Evolutionary conservation across 2,797 vertebrate genomes (phyloP).

Genomic region (Chaetophractus vellerosus): DNA sequence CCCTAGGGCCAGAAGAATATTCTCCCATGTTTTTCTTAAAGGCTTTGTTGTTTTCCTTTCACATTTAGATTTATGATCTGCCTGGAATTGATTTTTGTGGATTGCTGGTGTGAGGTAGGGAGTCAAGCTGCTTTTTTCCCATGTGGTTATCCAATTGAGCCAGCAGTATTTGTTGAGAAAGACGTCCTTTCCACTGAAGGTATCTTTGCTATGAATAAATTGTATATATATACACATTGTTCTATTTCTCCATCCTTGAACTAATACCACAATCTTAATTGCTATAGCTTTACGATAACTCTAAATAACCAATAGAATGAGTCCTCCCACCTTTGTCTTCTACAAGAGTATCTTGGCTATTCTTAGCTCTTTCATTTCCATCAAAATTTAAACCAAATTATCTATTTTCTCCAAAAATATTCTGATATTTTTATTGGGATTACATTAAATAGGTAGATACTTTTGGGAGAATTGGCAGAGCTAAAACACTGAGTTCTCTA

Average conservation of each 20-base stretch:
- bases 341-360: neutral
- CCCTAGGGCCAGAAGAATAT: neutral
- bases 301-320: neutral
- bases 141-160: neutral
- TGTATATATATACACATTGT: rapidly evolving
- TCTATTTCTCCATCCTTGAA: no score
- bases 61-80: neutral
- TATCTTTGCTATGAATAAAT: neutral
- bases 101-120: neutral
- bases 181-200: rapidly evolving
- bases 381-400: slow-evolving; percentile 36
- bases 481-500: neutral
- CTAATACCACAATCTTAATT: rapidly evolving
- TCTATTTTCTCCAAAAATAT: neutral
- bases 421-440: neutral
- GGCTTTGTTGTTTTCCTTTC: neutral
- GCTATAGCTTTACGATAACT: neutral
- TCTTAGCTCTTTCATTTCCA: neutral
- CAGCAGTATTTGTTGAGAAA: neutral
- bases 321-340: neutral
- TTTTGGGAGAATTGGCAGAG: neutral
- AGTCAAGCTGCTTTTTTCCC: neutral
- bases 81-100: neutral
- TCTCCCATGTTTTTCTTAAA: neutral
- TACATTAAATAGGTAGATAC: neutral